Base-by-base conservation (phyloP, 2,888 invertebrate genomes). In the Lasioglossum zephyrum region DNA sequence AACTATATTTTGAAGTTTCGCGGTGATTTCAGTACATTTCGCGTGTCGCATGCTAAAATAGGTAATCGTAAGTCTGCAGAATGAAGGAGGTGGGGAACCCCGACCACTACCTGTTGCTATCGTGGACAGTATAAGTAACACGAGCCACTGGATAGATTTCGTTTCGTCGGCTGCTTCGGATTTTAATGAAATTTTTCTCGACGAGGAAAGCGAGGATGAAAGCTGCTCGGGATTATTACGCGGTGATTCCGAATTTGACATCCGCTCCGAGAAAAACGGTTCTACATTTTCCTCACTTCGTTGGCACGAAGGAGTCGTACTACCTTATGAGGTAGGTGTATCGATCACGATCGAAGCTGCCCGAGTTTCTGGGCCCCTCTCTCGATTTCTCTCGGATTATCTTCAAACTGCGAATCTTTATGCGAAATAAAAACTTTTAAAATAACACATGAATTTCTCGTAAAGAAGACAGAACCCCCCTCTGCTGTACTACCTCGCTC, bases 21-120 rank as follows among this genome's bases (percentile, higher is more conserved):
- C 80, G 53, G 47, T 16, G 79, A 81, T 81, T 75, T n/a, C 75
- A 53, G 77, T 79, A 80, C 86, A 89, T 88, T 91, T 87, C 86
- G 87, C 36, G 88, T 91, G 88, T 91, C 88, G 86, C 80, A 87
- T 80, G 76, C 49, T 78, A 66, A 89, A 85, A 90, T 82, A 87
- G 82, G 73, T 73, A 79, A 84, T 60, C 73, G 83, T 75, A 82
- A 81, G 81, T 85, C 81, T 82, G 90, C 73, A 79, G 89, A 88
- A 89, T 81, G 89, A 90, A 90, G 90, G 87, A 88, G 86, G 77
- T 81, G 75, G 74, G 74, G 73, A 44, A 31, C 72, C 49, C 76
- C 84, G 74, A 76, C 89, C 87, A 86, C 90, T 90, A 90, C 90
- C 90, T 90, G 90, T 90, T 90, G 90, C 90, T 90, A 87, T 84